Conservation (phyloP, 2,797 vertebrate genomes). For the Coilia nasus region DNA sequence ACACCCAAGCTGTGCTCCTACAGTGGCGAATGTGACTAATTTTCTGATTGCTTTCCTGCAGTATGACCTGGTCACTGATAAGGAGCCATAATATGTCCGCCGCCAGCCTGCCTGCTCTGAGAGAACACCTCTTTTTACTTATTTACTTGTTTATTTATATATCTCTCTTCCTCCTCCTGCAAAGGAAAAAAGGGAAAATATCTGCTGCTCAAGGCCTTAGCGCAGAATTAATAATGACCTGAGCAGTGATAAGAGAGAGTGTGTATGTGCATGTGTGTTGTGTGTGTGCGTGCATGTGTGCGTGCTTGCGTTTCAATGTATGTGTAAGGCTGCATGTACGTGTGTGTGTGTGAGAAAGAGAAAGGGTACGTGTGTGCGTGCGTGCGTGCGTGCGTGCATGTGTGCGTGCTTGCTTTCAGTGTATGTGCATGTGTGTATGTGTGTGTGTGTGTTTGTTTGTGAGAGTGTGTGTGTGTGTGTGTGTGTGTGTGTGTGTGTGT, state of each 20-base stretch:
- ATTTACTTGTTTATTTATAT: too few relatives aligned
- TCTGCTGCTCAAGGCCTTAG: background rate
- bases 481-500: too few relatives aligned
- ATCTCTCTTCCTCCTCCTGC: background rate
- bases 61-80: background rate
- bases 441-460: too few relatives aligned
- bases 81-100: background rate
- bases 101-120: background rate
- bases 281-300: background rate
- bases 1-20: too few relatives aligned
- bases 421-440: too few relatives aligned
- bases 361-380: too few relatives aligned
- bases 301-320: background rate
- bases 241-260: background rate
- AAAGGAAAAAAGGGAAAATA: background rate
- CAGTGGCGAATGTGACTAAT: background rate
- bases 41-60: background rate
- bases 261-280: background rate
- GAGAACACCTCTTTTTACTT: too few relatives aligned
- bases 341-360: too few relatives aligned
- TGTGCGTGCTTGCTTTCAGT: too few relatives aligned
- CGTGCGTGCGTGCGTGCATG: too few relatives aligned
- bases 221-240: background rate
- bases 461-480: too few relatives aligned
- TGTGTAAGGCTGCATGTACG: background rate